Base-by-base conservation (phyloP, 2,888 invertebrate species). In the Zygothrica quintamaculata region DNA sequence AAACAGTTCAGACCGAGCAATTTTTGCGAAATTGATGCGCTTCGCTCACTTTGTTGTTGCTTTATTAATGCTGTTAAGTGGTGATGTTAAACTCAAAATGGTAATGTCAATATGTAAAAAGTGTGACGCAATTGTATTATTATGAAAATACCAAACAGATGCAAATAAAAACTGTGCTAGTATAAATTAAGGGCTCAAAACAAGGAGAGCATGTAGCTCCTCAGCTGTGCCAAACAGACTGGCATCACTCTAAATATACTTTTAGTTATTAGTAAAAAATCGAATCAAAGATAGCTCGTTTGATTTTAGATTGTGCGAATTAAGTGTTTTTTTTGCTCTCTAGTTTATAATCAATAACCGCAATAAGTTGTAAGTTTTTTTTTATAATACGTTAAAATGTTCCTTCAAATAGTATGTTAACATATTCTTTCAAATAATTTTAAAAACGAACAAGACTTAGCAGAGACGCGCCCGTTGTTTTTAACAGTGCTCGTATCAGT, bases 1-100 rank as follows among this genome's bases (percentile, higher is more conserved):
- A 71, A 75, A 75, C 72, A 55, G 75, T 37, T 61, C 36, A 22
- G n/a, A 60, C 46, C 60, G 55, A 34, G 50, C 36, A 40, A 43
- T 42, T 58, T 73, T 73, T 39, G 73, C 72, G 75, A 73, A 73
- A 71, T 71, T 58, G 64, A 71, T 71, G 71, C 71, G 71, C 71
- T 57, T 33, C 22, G 51, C 15, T 55, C 50, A 50, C 71, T 71
- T 74, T 71, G 71, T 70, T 71, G 75, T 71, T 71, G 71, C 75
- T 62, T 62, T 74, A 70, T 74, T 61, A 68, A 50, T 61, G 34
- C 9, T 25, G 4, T 51, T 26, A 31, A 15, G n/a, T 16, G 3
- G 5, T 4, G 5, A 33, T 53, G 74, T 74, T 57, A 74, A 12
- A 11, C 70, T 74, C 74, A 39, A 55, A 53, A 58, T 58, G 74